A percentile compares a stretch with the other conserved stretches of the same genome.
Evolutionary conservation across 1,140 invertebrate genomes (phyloP).

Genomic region (Drosophila setifemur): DNA sequence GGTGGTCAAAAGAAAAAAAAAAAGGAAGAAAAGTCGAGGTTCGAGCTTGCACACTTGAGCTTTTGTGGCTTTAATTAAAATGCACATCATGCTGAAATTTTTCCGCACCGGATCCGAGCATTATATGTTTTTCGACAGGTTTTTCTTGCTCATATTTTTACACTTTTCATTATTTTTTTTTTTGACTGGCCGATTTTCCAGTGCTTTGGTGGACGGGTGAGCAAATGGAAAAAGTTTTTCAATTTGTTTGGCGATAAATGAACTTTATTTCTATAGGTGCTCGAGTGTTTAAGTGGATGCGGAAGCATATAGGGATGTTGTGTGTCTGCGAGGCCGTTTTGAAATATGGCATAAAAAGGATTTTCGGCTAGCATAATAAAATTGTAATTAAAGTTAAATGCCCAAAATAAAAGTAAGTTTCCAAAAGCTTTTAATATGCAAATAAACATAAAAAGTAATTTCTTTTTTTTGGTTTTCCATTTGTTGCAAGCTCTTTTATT

Average conservation of each 20-base stretch:
- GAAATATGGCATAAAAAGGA: slow-evolving; percentile 72
- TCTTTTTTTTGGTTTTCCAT: slow-evolving; percentile 4
- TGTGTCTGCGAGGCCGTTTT: slow-evolving; percentile 37
- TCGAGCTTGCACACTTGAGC: slow-evolving; percentile 37
- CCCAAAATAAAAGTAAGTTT: slow-evolving; percentile 32
- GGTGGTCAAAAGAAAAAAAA: slow-evolving; percentile 10
- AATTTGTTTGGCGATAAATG: slow-evolving; percentile 79
- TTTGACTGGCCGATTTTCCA: slow-evolving; percentile 42
- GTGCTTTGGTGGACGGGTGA: slow-evolving; percentile 44
- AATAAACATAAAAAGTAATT: slow-evolving; percentile 59
- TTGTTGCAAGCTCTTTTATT: slow-evolving; percentile 51
- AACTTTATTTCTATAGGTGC: slow-evolving; percentile 46
- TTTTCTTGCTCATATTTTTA: slow-evolving; percentile 42
- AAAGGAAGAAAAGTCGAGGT: slow-evolving; percentile 6
- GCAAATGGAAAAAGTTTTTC: slow-evolving; percentile 77
- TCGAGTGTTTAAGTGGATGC: slow-evolving; percentile 1
- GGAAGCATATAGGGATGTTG: slow-evolving; percentile 1
- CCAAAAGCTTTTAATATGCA: slow-evolving; percentile 62
- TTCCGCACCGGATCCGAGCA: slow-evolving; percentile 13
- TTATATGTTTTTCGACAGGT: slow-evolving; percentile 54
- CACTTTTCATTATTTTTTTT: slow-evolving; percentile 36
- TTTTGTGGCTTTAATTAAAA: slow-evolving; percentile 66
- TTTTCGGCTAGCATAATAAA: slow-evolving; percentile 71
- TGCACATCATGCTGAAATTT: slow-evolving; percentile 53
- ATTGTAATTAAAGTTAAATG: slow-evolving; percentile 76